Conservation (phyloP, 2,113 vertebrate species). For the Eonycteris spelaea region DNA sequence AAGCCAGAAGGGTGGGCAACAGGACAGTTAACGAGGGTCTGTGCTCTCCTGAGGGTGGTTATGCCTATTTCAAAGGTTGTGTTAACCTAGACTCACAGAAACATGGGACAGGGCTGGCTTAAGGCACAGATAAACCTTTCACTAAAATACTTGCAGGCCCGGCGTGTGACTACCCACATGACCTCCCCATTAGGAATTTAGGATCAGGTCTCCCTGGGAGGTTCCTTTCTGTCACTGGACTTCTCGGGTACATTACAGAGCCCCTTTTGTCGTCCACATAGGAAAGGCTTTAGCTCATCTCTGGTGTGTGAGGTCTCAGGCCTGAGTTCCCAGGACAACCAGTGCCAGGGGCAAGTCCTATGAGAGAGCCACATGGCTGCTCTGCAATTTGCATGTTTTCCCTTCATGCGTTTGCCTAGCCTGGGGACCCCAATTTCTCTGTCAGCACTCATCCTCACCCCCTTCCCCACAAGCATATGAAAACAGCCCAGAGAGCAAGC, state of each 20-base stretch:
- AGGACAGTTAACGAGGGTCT: not conserved
- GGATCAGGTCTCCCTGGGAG: not conserved
- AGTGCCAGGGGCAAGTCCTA: too few species aligned
- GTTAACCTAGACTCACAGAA: not conserved
- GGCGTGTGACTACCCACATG: not conserved
- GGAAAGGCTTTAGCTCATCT: not conserved
- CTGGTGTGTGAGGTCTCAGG: not conserved
- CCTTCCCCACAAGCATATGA: not conserved
- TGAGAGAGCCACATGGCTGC: not conserved
- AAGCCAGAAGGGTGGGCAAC: not conserved
- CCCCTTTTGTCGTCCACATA: not conserved
- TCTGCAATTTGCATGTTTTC: accelerated
- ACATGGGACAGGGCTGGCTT: not conserved
- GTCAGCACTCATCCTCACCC: not conserved
- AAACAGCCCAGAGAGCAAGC: not conserved
- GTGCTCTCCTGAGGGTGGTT: not conserved
- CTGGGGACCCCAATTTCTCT: not conserved
- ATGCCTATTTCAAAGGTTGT: not conserved
- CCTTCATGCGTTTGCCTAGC: not conserved
- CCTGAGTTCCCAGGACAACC: not conserved
- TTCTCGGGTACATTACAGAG: not conserved
- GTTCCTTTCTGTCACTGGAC: not conserved
- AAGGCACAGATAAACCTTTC: not conserved
- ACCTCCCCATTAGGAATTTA: not conserved
- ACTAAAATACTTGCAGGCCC: not conserved